Percentiles rank a stretch among this genome's conserved stretches.
These are phyloP conservation scores for Dermatophagoides farinae DNA, from an alignment of 1,140 invertebrate species.

Conservation along the genomic window DNA sequence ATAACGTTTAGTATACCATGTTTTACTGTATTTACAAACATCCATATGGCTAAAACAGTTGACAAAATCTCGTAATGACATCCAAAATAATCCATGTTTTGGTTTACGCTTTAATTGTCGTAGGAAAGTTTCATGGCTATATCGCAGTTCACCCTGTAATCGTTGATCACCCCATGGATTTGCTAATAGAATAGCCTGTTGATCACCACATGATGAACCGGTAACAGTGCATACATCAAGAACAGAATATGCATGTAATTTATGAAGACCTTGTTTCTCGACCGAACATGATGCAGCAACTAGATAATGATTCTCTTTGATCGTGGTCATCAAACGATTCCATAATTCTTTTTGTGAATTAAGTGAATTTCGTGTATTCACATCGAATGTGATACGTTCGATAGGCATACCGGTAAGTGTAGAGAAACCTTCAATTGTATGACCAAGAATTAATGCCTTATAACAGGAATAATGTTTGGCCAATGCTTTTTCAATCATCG, in stretches of 20 bases:
- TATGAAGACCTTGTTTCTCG: not conserved
- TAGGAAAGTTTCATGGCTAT: not conserved
- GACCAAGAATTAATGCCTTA: not conserved
- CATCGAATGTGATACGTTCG: not conserved
- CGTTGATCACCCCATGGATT: conserved; percentile 5
- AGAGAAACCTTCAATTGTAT: not conserved
- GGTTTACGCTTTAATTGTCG: not conserved
- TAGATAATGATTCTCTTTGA: not conserved
- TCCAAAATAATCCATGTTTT: not conserved
- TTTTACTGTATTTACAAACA: not conserved
- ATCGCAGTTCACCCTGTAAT: not conserved
- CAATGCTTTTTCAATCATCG: conserved; percentile 1
- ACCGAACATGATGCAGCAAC: not conserved
- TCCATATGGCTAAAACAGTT: not conserved
- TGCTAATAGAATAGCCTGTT: not conserved
- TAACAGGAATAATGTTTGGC: not conserved
- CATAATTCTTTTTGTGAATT: too few relatives aligned
- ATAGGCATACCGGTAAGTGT: not conserved
- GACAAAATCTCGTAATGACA: not conserved
- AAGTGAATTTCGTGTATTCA: not conserved
- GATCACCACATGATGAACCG: not conserved
- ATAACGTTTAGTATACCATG: not conserved
- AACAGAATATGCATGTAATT: not conserved
- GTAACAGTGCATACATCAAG: not conserved
- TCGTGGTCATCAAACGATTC: too few relatives aligned